Evolutionary conservation across 2,888 invertebrate species (phyloP), one percentile per base, ranked within the genome.

Genomic region (Lasioglossum marginatum): DNA sequence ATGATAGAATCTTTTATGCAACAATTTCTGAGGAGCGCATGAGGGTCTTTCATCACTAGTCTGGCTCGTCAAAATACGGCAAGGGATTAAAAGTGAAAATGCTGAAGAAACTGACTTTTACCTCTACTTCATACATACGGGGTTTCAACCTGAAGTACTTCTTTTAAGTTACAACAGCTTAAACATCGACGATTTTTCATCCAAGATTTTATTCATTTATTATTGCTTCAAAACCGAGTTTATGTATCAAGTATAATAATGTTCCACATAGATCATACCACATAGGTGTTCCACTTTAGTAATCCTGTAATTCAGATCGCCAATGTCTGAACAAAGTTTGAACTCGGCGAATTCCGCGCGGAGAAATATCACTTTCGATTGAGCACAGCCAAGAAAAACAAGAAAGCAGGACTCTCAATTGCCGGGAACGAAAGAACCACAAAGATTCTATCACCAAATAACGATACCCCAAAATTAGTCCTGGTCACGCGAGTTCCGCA

Each of bases 401-500:
- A 40, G 14, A 40, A n/a, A 40, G 40, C 37, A 16, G 4, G n/a
- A 1, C 37, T 37, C 70, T 70, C 70, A 4, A 70, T 40, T 37
- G 40, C 37, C 40, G n/a, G n/a, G 14, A n/a, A 40, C 40, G 70
- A n/a, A 40, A 70, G n/a, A 70, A 70, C 70, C n/a, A 70, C 37
- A 37, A 70, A 70, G 70, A 70, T 43, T 45, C 72, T 43, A 45
- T 45, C 72, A n/a, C 14, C n/a, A 72, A 45, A 45, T 43, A 45
- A 72, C 45, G 72, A 12, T 31, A 66, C 45, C 19, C 45, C 23
- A 12, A 45, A 40, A 76, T 80, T 48, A 70, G 40, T 6, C 70
- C 12, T 27, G 23, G 40, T 23, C 70, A 70, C 70, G 70, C 70
- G 40, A 70, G 14, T 2, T 10, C 5, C 40, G n/a, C n/a, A 40